Evolutionary conservation across 2,797 vertebrate species (phyloP), one percentile per base, ranked within the genome.

Genomic region (Podarcis siculus): DNA sequence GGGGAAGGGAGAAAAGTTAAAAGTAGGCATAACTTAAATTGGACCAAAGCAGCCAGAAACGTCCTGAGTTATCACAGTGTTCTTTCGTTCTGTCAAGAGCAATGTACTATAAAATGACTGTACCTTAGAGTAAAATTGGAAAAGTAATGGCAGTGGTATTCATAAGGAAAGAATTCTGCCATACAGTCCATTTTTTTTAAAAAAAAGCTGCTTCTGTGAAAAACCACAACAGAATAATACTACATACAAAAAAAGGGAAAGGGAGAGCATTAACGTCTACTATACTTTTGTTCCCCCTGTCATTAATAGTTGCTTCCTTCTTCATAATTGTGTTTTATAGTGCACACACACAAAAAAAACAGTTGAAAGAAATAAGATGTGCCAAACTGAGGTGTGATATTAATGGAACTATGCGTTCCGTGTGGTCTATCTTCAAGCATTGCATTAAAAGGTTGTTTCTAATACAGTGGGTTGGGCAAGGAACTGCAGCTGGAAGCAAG

Each of bases 381-480:
- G 75, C 23, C 77, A 45, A 86, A 69, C 64, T 77, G 71, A 64
- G 37, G n/a, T 66, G 32, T 69, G 1, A n/a, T 76, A 25, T 82
- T 32, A 86, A 2, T 88, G 25, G 78, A 79, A 72, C n/a, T 42
- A 3, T 64, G 7, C 45, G 0, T 35, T 86, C 87, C 58, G 45
- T 76, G 79, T 61, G 0, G 42, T 79, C 2, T 3, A 23, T 55
- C 4, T 86, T 82, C 49, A 89, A 49, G 79, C 89, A 45, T 0
- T 82, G 78, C 19, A 0, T 89, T 91, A 79, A 66, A 78, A 90
- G 71, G 13, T 87, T 37, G 32, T 92, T 87, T 81, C 77, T 89
- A 86, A 92, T 42, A 5, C 92, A 96, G 95, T 97, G 97, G 97
- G 95, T 96, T 85, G 96, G 95, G 94, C 97, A 96, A 93, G 93